Conservation (phyloP, 2,113 vertebrate species). For the Tetrao urogallus region DNA sequence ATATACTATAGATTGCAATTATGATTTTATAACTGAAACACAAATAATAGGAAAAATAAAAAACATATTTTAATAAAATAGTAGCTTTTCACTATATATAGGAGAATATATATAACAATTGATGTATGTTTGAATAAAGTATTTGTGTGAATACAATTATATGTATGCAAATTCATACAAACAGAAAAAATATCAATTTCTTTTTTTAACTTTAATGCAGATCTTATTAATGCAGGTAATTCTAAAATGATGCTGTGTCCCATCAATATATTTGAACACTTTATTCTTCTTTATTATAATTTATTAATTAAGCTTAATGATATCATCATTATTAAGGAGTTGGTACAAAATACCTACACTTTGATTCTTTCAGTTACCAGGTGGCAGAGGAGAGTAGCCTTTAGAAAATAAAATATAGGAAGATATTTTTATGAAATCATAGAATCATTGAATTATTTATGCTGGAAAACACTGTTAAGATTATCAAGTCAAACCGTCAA, state of each 20-base stretch:
- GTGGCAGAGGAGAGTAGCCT: neutral
- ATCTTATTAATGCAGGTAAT: neutral
- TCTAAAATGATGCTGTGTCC: neutral
- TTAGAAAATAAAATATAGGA: neutral
- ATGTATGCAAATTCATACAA: neutral
- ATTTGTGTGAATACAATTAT: neutral
- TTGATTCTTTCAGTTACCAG: neutral
- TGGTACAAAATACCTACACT: neutral
- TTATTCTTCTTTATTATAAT: neutral
- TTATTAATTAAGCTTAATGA: neutral
- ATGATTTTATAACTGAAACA: neutral
- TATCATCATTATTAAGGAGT: neutral
- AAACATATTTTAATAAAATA: neutral
- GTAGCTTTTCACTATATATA: neutral
- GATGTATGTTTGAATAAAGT: neutral
- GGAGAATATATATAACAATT: neutral
- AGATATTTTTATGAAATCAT: neutral
- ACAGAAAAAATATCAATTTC: neutral
- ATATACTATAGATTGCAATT: neutral
- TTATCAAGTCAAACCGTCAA: neutral
- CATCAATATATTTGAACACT: neutral
- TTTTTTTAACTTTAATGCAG: rapidly evolving
- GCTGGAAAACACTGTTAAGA: neutral
- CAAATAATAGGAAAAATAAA: neutral
- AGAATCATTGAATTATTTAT: neutral